Percentiles rank a stretch among this genome's conserved stretches.
phyloP scores from a whole-genome alignment of 2,888 invertebrate genomes.

The Cheilosia urbana region DNA sequence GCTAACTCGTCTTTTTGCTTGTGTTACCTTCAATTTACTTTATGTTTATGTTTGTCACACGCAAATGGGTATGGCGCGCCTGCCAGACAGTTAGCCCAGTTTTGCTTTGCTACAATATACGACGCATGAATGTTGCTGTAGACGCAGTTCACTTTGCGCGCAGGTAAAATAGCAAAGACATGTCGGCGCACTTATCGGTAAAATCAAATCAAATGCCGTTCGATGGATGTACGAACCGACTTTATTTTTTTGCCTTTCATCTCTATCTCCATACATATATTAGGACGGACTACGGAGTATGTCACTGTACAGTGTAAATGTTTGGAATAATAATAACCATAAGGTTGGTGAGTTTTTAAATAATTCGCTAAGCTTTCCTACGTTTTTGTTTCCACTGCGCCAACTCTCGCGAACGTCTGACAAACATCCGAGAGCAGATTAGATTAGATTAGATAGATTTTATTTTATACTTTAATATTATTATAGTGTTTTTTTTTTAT shows the following conservation, averaged over 20 bases:
- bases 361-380: too few relatives aligned
- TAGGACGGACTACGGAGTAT: too few relatives aligned
- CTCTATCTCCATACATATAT: too few relatives aligned
- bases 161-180: neutral
- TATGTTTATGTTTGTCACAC: neutral
- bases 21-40: neutral
- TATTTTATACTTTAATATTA: too few relatives aligned
- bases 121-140: neutral
- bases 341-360: too few relatives aligned
- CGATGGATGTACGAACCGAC: neutral
- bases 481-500: too few relatives aligned
- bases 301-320: too few relatives aligned
- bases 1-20: neutral
- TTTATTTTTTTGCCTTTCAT: neutral
- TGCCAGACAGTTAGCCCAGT: slow-evolving; percentile 7
- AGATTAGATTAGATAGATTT: too few relatives aligned
- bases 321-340: too few relatives aligned
- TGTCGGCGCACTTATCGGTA: neutral
- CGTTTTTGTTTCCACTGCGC: too few relatives aligned
- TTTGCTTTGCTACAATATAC: neutral
- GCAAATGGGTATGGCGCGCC: neutral
- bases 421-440: too few relatives aligned
- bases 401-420: too few relatives aligned
- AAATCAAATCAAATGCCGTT: neutral
- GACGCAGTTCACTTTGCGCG: neutral